These are phyloP conservation scores for Ciconia maguari DNA, from an alignment of 2,113 vertebrate genomes.

Conservation along the genomic window DNA sequence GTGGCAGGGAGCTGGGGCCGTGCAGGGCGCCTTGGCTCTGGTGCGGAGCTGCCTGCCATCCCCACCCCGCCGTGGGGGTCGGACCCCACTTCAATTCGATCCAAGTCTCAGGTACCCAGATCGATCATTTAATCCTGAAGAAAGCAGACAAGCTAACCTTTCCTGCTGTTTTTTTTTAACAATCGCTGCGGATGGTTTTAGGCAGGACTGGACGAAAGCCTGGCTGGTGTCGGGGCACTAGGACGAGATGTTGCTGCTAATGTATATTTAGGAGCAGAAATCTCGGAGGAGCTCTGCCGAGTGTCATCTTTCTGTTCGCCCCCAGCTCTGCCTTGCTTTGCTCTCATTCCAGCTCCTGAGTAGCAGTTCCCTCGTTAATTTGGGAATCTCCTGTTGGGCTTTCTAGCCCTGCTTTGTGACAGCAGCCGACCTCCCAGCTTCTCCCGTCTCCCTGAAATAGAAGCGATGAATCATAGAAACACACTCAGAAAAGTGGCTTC, in stretches of 20 bases:
- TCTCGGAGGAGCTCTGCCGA: neutral
- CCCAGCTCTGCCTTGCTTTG: neutral
- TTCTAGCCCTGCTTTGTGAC: conserved; percentile 8
- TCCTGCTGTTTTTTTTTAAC: neutral
- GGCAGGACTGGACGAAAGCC: neutral
- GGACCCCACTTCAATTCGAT: neutral
- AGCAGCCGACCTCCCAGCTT: neutral
- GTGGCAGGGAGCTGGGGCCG: neutral
- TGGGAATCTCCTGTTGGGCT: conserved; percentile 53
- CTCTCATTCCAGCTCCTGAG: neutral
- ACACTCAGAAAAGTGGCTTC: neutral
- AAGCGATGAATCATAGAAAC: neutral
- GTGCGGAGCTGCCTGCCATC: neutral
- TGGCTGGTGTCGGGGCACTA: neutral
- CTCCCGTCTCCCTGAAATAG: neutral
- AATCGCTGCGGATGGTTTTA: neutral
- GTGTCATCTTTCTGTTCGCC: neutral
- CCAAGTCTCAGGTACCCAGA: neutral
- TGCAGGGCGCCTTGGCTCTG: neutral
- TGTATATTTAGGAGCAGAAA: conserved; percentile 26
- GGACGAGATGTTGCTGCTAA: neutral
- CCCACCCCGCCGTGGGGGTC: neutral
- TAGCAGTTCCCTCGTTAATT: conserved; percentile 6
- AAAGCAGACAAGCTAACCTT: neutral
- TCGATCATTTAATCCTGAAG: neutral